phyloP scores from a whole-genome alignment of 2,113 vertebrate species.

The Reinhardtius hippoglossoides region DNA sequence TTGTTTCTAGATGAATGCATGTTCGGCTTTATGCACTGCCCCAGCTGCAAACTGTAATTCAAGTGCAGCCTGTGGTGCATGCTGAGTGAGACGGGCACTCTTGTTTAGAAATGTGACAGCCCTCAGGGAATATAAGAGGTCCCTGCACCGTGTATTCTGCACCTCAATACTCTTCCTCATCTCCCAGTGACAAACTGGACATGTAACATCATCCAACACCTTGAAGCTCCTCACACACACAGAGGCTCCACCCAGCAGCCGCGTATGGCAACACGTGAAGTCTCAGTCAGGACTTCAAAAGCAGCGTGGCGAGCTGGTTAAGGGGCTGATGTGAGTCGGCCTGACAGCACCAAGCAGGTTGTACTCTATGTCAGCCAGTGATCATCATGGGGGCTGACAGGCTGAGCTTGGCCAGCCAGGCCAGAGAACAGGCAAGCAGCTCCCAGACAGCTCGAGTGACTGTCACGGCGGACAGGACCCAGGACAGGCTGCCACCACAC shows the following conservation, averaged over 20 bases:
- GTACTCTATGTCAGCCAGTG: conserved; percentile 73
- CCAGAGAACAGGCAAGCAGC: conserved; percentile 68
- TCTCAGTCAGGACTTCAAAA: conserved; percentile 64
- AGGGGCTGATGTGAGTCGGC: conserved; percentile 70
- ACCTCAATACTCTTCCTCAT: conserved; percentile 8
- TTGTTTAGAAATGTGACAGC: conserved; percentile 21
- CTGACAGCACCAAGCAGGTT: conserved; percentile 80
- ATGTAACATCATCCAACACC: conserved; percentile 35
- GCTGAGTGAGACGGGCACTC: conserved; percentile 17
- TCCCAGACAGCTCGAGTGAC: conserved; percentile 58
- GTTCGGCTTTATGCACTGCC: background rate
- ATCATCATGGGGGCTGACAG: conserved; percentile 79
- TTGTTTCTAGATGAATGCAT: conserved; percentile 1
- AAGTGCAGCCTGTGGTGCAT: conserved; percentile 4
- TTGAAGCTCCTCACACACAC: conserved; percentile 26
- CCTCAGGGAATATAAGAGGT: conserved; percentile 12
- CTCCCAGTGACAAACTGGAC: conserved; percentile 36
- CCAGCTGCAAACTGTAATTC: conserved; percentile 9
- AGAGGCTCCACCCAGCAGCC: conserved; percentile 39
- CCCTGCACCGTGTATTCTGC: conserved; percentile 35
- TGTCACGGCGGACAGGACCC: conserved; percentile 59
- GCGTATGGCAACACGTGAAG: conserved; percentile 47
- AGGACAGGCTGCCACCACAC: conserved; percentile 61
- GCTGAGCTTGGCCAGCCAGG: conserved; percentile 66
- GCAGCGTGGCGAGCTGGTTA: conserved; percentile 65